These are phyloP conservation scores for Adineta ricciae DNA, from an alignment of 2,888 invertebrate species.

Conservation along the genomic window DNA sequence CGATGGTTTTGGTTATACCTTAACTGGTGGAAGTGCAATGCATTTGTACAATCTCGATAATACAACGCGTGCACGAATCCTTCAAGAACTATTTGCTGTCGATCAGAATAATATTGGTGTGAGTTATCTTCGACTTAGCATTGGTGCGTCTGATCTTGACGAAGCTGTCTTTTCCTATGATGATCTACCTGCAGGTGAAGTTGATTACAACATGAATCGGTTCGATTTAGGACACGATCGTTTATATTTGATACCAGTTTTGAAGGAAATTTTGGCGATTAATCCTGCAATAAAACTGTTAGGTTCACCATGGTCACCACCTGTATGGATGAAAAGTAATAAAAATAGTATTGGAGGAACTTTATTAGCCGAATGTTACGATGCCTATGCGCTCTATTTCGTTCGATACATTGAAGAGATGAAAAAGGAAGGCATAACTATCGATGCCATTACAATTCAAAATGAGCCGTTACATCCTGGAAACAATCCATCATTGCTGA, in stretches of 20 bases:
- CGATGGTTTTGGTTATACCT: conserved; percentile 35
- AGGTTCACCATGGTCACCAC: conserved; percentile 36
- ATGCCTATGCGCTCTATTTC: conserved; percentile 35
- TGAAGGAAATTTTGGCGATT: conserved; percentile 33
- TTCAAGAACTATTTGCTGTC: conserved; percentile 33
- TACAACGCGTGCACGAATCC: neutral
- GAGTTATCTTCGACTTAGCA: conserved; percentile 34
- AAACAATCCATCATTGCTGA: conserved; percentile 35
- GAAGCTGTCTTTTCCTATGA: conserved; percentile 35
- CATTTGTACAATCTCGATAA: conserved; percentile 11
- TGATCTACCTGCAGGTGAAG: conserved; percentile 28
- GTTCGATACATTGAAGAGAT: conserved; percentile 35
- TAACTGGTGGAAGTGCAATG: conserved; percentile 34
- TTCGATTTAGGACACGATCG: conserved; percentile 35
- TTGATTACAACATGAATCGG: conserved; percentile 32
- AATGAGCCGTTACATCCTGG: conserved; percentile 35
- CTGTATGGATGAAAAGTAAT: conserved; percentile 36
- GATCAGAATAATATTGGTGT: conserved; percentile 33
- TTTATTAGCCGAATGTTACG: conserved; percentile 24
- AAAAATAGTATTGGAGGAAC: conserved; percentile 28
- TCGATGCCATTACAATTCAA: conserved; percentile 35
- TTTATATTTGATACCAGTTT: conserved; percentile 35
- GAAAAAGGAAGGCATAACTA: conserved; percentile 34
- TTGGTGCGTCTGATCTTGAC: conserved; percentile 36
- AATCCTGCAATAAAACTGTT: conserved; percentile 35